These are phyloP conservation scores for Cyphomyrmex costatus DNA, from an alignment of 1,140 invertebrate species.

Conservation along the genomic window DNA sequence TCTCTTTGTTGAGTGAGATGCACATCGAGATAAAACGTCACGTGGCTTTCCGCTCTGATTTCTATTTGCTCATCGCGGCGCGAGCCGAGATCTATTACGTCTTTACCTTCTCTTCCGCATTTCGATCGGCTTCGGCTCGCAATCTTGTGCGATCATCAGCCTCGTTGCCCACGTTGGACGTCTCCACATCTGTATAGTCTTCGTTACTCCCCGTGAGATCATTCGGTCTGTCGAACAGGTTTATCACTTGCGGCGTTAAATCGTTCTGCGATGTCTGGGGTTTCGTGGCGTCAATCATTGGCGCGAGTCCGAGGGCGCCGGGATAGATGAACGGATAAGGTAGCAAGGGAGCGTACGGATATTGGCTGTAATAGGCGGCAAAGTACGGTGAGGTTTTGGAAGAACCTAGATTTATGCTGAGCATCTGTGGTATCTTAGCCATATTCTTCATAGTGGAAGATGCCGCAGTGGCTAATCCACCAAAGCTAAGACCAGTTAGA, in stretches of 20 bases:
- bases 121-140: constrained; percentile 29
- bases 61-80: constrained; percentile 42
- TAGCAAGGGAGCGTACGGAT: constrained; percentile 45
- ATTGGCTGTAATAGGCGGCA: constrained; percentile 78
- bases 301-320: constrained; percentile 31
- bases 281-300: constrained; percentile 42
- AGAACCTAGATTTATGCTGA: constrained; percentile 50
- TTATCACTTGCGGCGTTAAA: constrained; percentile 20
- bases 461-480: constrained; percentile 66
- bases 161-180: background rate
- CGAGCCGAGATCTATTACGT: constrained; percentile 57
- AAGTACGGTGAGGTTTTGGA: constrained; percentile 73
- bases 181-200: constrained; percentile 56
- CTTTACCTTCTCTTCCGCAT: constrained; percentile 73
- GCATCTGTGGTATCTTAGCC: constrained; percentile 30
- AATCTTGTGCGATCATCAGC: constrained; percentile 21
- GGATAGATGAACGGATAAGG: constrained; percentile 62
- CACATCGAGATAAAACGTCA: constrained; percentile 41
- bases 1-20: constrained; percentile 15
- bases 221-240: background rate
- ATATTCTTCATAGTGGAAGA: constrained; percentile 56
- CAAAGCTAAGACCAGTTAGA: constrained; percentile 79
- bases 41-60: constrained; percentile 59
- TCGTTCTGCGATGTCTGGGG: constrained; percentile 40
- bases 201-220: constrained; percentile 62